phyloP scores from a whole-genome alignment of 2,888 invertebrate species.

The Stratiomys singularior region DNA sequence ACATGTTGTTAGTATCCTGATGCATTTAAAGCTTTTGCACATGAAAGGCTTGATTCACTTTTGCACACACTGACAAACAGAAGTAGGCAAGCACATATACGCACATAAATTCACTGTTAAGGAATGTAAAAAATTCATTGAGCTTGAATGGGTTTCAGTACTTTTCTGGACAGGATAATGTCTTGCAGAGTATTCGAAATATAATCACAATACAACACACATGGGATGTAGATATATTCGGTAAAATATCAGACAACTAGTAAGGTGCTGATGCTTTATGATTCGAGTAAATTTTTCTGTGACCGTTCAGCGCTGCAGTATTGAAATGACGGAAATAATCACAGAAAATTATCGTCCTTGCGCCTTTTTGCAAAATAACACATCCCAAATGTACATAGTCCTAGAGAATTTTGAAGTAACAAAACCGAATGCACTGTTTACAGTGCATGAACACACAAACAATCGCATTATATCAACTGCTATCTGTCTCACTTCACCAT shows the following conservation, averaged over 20 bases:
- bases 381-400: background rate
- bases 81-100: conserved; percentile 8
- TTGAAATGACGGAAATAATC: background rate
- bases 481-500: no score
- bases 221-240: no score
- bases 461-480: background rate
- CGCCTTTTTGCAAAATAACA: background rate
- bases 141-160: conserved; percentile 45
- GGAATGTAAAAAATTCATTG: conserved; percentile 9
- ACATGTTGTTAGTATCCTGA: conserved; percentile 42
- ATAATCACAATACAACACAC: no score
- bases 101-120: background rate
- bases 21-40: conserved; percentile 51
- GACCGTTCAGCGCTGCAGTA: no score
- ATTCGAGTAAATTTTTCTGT: no score
- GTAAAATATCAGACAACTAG: no score
- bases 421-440: conserved; percentile 31
- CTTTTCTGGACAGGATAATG: conserved; percentile 1
- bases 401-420: conserved; percentile 6
- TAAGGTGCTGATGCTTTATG: no score
- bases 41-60: conserved; percentile 48
- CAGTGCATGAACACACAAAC: conserved; percentile 28
- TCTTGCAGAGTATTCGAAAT: no score
- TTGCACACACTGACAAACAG: background rate
- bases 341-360: background rate